Conservation (phyloP, 2,113 vertebrate species). For the Brachypteracias leptosomus region DNA sequence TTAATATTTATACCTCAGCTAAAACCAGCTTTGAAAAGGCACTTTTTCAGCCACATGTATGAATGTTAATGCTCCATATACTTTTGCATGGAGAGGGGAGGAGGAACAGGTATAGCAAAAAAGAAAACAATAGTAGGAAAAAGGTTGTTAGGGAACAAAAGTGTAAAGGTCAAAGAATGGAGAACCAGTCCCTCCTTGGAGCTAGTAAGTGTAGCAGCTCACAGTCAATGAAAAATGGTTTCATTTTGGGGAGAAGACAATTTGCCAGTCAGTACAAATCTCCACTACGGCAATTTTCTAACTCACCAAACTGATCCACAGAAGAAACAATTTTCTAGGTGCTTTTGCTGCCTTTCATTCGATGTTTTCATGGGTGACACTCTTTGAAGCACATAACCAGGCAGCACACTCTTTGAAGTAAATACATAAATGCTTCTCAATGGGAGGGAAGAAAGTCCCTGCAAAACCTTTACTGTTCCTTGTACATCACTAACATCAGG, state of each 20-base stretch:
- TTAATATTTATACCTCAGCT: background rate
- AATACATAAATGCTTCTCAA: background rate
- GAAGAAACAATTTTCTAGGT: background rate
- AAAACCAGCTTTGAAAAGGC: background rate
- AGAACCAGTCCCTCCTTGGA: background rate
- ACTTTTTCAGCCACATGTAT: background rate
- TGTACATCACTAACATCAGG: background rate
- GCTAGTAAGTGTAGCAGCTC: background rate
- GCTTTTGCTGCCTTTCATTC: background rate
- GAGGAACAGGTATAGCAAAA: background rate
- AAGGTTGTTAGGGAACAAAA: background rate
- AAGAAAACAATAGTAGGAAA: background rate
- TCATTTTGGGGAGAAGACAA: background rate
- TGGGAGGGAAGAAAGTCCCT: background rate
- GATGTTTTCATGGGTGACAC: background rate
- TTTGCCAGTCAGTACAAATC: background rate
- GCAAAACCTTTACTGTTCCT: background rate
- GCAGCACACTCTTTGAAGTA: background rate
- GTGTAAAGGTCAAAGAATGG: background rate
- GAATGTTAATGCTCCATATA: background rate
- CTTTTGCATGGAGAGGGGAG: background rate
- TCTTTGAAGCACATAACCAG: background rate
- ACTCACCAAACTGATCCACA: background rate
- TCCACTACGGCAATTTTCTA: background rate
- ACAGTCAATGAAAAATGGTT: background rate